Conservation (phyloP, 1,140 invertebrate species). For the Sinella curviseta region DNA sequence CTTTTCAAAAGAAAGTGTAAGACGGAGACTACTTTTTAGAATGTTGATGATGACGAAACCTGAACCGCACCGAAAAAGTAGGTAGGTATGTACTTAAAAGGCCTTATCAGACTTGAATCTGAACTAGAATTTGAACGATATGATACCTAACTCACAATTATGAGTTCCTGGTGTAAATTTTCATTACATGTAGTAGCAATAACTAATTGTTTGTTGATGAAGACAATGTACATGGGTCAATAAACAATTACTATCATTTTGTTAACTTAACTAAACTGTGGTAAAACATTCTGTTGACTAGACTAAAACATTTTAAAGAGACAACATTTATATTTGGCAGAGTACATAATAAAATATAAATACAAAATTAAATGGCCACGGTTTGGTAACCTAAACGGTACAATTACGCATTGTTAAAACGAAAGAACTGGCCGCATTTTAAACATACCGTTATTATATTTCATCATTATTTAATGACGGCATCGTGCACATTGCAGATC, state of each 20-base stretch:
- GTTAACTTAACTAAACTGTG: background rate
- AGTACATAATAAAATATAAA: background rate
- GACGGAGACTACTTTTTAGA: too few species aligned
- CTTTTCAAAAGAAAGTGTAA: too few species aligned
- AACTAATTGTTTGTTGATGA: too few species aligned
- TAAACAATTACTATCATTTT: background rate
- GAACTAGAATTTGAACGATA: constrained; percentile 19
- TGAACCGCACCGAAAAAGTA: too few species aligned
- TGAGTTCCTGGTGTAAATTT: background rate
- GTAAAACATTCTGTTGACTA: background rate
- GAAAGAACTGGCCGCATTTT: background rate
- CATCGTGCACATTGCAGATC: too few species aligned
- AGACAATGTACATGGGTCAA: background rate
- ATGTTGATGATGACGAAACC: too few species aligned
- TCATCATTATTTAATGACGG: too few species aligned
- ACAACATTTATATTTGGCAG: background rate
- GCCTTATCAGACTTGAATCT: constrained; percentile 7
- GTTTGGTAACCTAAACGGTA: too few species aligned
- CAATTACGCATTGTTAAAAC: too few species aligned
- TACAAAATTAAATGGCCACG: background rate
- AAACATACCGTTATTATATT: background rate
- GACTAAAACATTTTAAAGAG: background rate
- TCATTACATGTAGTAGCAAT: background rate
- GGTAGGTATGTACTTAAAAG: background rate
- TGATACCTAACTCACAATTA: constrained; percentile 14